Conservation (phyloP, 2,888 invertebrate species). For the Dicranocentrus wangi region DNA sequence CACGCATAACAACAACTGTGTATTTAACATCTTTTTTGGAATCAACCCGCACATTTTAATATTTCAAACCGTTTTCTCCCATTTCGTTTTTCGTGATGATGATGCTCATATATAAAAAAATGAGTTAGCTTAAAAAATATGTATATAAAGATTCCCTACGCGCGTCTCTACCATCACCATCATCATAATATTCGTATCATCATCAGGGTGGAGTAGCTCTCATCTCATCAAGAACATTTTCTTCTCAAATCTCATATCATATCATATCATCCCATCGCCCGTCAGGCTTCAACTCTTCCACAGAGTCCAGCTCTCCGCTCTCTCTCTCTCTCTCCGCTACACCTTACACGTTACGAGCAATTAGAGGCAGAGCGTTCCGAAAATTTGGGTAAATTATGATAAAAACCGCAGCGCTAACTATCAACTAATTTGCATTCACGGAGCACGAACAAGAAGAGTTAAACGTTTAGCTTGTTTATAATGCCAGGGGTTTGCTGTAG, state of each 20-base stretch:
- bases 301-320: background rate
- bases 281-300: constrained; percentile 24
- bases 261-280: constrained; percentile 22
- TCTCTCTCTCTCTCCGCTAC: no score
- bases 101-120: background rate
- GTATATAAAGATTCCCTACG: no score
- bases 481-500: background rate
- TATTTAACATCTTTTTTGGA: constrained; percentile 44
- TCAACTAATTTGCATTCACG: constrained; percentile 58
- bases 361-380: constrained; percentile 56
- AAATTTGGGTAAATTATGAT: constrained; percentile 58
- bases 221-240: constrained; percentile 36
- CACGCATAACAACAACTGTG: constrained; percentile 22
- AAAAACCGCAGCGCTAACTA: constrained; percentile 50
- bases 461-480: background rate
- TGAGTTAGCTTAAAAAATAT: no score
- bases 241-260: constrained; percentile 23
- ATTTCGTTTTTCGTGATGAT: background rate
- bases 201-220: constrained; percentile 59
- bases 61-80: constrained; percentile 4
- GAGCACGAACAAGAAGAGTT: background rate
- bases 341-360: constrained; percentile 56
- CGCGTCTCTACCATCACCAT: constrained; percentile 6
- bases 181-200: constrained; percentile 38
- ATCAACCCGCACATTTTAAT: constrained; percentile 10